phyloP scores from a whole-genome alignment of 2,888 invertebrate genomes.

The Dasypogon diadema region DNA sequence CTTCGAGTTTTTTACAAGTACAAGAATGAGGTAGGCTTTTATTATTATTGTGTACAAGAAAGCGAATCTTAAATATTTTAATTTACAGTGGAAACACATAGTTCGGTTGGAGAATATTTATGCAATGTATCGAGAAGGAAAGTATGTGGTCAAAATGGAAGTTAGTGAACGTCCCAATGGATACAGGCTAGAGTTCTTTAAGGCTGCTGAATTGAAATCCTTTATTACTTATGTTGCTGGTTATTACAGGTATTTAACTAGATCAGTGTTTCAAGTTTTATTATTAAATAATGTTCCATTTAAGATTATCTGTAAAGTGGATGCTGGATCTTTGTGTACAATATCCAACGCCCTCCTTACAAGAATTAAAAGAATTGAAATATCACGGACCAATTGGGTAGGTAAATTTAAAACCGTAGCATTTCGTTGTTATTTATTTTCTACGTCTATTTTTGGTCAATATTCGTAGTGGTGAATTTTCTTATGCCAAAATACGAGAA shows the following conservation, averaged over 20 bases:
- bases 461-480: conserved; percentile 84
- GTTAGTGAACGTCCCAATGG: conserved; percentile 71
- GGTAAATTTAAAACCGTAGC: neutral
- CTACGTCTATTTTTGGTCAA: no score
- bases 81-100: conserved; percentile 77
- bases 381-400: conserved; percentile 88
- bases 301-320: conserved; percentile 86
- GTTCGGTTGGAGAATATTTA: conserved; percentile 88
- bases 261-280: neutral
- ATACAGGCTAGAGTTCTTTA: conserved; percentile 64
- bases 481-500: conserved; percentile 85
- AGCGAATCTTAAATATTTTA: conserved; percentile 34
- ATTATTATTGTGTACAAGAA: conserved; percentile 28
- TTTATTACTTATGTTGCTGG: conserved; percentile 87
- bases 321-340: conserved; percentile 90
- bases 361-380: conserved; percentile 77
- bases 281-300: neutral
- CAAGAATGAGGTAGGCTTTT: conserved; percentile 72
- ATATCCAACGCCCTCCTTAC: conserved; percentile 82
- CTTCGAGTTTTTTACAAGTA: conserved; percentile 75
- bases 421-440: no score
- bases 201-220: conserved; percentile 72
- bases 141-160: conserved; percentile 79
- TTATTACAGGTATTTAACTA: conserved; percentile 76
- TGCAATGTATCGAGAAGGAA: conserved; percentile 80